These are phyloP conservation scores for Centropus unirufus DNA, from an alignment of 2,113 vertebrate species.

Conservation along the genomic window DNA sequence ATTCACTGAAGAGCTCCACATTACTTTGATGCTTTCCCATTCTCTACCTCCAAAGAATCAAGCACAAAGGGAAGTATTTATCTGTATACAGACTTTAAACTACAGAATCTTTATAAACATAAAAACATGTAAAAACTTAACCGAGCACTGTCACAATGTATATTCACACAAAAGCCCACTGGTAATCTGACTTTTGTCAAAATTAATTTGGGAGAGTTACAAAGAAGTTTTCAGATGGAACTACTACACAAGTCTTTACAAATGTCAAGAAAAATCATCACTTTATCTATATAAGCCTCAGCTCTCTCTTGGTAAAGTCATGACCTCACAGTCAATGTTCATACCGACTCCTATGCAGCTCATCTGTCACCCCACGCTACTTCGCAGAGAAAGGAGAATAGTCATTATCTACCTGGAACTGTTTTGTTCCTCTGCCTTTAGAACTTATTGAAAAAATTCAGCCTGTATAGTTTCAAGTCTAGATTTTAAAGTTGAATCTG, in stretches of 20 bases:
- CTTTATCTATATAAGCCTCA: neutral
- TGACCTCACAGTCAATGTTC: neutral
- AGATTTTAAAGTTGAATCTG: neutral
- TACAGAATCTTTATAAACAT: neutral
- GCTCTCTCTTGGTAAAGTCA: neutral
- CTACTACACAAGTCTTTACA: neutral
- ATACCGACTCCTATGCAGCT: neutral
- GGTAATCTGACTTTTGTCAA: neutral
- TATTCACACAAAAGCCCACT: neutral
- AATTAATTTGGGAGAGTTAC: neutral
- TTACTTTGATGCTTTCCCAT: neutral
- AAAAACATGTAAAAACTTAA: neutral
- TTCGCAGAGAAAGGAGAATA: neutral
- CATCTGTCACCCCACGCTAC: neutral
- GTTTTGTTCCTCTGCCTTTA: neutral
- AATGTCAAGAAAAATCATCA: neutral
- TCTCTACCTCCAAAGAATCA: neutral
- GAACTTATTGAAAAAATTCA: neutral
- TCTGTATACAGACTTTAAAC: neutral
- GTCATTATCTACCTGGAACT: neutral
- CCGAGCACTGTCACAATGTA: neutral
- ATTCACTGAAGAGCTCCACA: neutral
- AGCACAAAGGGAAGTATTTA: neutral
- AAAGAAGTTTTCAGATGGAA: neutral
- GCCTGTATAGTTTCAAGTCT: neutral